These are phyloP conservation scores for Tinea semifulvella DNA, from an alignment of 2,888 invertebrate species.

Conservation along the genomic window DNA sequence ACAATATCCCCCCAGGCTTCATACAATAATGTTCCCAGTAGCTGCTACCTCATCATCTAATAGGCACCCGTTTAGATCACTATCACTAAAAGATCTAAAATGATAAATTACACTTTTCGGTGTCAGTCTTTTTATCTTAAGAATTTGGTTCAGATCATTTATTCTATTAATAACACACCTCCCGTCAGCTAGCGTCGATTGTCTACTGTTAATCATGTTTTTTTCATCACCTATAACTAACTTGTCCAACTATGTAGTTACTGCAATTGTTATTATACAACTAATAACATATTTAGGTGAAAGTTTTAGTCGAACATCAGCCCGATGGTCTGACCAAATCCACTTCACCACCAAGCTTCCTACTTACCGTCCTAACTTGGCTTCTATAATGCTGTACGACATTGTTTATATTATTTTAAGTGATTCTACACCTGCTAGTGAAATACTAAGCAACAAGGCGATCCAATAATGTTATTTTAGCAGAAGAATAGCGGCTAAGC, in stretches of 20 bases:
- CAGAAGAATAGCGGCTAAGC: too few relatives aligned
- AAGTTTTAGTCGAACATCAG: too few relatives aligned
- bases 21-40: slow-evolving; percentile 11
- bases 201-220: slow-evolving; percentile 36
- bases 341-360: too few relatives aligned
- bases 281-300: not conserved
- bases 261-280: not conserved
- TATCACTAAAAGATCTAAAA: slow-evolving; percentile 12
- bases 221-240: slow-evolving; percentile 10
- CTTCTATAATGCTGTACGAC: too few relatives aligned
- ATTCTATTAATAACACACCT: slow-evolving; percentile 28
- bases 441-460: too few relatives aligned
- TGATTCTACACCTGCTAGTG: too few relatives aligned
- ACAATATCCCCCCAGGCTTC: slow-evolving; percentile 9
- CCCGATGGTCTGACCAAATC: too few relatives aligned
- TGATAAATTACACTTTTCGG: slow-evolving; percentile 12
- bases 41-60: slow-evolving; percentile 11
- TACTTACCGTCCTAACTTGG: too few relatives aligned
- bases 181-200: slow-evolving; percentile 20
- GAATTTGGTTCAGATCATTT: slow-evolving; percentile 16
- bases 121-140: slow-evolving; percentile 11
- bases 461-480: too few relatives aligned
- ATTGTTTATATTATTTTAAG: too few relatives aligned
- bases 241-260: not conserved
- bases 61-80: slow-evolving; percentile 14